Percentiles rank a stretch among this genome's conserved stretches.
phyloP scores from a whole-genome alignment of 1,140 invertebrate species.

The Calephelis nemesis region DNA sequence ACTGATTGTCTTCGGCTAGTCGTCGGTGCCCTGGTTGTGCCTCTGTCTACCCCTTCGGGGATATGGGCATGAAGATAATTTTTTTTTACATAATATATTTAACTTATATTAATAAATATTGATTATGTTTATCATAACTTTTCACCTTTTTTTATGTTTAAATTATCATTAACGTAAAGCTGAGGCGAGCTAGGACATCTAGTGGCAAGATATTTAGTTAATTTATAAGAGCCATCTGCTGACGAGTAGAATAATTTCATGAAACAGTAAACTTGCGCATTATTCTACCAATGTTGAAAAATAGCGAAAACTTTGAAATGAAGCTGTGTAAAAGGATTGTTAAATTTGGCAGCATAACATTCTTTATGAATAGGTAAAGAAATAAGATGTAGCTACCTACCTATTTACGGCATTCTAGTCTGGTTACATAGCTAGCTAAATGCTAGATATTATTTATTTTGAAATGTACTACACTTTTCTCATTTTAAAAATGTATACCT shows the following conservation, averaged over 20 bases:
- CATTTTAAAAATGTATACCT: background rate
- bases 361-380: background rate
- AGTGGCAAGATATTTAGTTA: background rate
- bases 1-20: no score
- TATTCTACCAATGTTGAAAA: conserved; percentile 21
- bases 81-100: no score
- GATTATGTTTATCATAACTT: no score
- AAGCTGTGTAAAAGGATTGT: background rate
- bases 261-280: conserved; percentile 9
- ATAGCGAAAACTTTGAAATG: background rate
- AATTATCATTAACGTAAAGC: background rate
- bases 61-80: no score
- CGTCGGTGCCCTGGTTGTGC: no score
- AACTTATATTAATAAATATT: no score
- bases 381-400: no score
- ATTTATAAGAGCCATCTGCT: conserved; percentile 6
- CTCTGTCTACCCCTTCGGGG: no score
- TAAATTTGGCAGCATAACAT: conserved; percentile 1
- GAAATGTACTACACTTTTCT: background rate
- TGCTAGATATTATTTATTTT: background rate
- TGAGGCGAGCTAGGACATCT: background rate
- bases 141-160: no score
- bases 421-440: no score
- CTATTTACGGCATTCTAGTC: no score
- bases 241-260: background rate